Evolutionary conservation across 1,140 invertebrate genomes (phyloP), one percentile per base, ranked within the genome.

Genomic region (Nixonia krombeini): DNA sequence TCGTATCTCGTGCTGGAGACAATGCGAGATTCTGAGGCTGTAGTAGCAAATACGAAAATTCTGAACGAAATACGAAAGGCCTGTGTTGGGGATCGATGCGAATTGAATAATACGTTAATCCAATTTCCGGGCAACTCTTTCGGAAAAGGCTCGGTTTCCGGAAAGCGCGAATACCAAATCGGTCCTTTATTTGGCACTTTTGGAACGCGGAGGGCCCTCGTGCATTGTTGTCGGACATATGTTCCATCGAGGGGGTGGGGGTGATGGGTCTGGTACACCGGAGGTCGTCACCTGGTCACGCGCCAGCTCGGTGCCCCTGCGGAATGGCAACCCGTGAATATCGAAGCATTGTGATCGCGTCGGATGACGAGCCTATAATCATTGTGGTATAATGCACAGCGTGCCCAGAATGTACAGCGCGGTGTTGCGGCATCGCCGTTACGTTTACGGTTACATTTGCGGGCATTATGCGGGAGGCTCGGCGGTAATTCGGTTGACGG

Each of bases 211-310:
- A 55, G 45, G 42, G 44, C 50, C 67, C 58, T 33, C 35, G 37
- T 46, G 29, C 31, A 73, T 75, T 72, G 58, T 76, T 47, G 70
- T 46, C 56, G 56, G 69, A 73, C 74, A 76, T 76, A 76, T 76
- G 74, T 75, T 76, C 70, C 42, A 9, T 52, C 59, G 44, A 53
- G 64, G 26, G 52, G 53, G 40, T 38, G 16, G 5, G 33, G 38
- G 3, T 6, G 33, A 51, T 26, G 25, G 47, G 33, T 47, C 38
- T 33, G 26, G 37, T 13, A 41, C 61, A 71, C n/a, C n/a, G n/a
- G n/a, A n/a, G n/a, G n/a, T n/a, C n/a, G n/a, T 73, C 74, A 76
- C 74, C 74, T 76, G 74, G 74, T 75, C 71, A 64, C 74, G 40
- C 50, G 41, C 25, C 51, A 41, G 18, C 35, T 13, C 31, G 31